Evolutionary conservation across 2,797 vertebrate species (phyloP).

Genomic region (Eulemur albifrons): DNA sequence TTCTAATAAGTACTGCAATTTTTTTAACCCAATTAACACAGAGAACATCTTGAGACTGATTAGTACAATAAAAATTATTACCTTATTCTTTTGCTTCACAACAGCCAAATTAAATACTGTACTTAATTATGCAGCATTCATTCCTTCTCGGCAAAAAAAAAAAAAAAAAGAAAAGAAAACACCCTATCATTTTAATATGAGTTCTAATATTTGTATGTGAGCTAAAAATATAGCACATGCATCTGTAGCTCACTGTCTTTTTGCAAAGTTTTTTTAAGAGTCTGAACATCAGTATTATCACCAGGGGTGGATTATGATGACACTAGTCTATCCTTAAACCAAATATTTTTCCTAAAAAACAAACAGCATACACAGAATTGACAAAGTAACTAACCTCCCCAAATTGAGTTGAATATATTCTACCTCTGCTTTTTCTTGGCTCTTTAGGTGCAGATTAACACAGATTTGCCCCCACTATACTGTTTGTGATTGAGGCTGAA

Average conservation of each 20-base stretch:
- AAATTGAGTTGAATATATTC: constrained; percentile 74
- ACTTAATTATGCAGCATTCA: constrained; percentile 90
- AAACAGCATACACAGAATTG: constrained; percentile 62
- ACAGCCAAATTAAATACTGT: constrained; percentile 91
- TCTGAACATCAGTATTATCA: constrained; percentile 79
- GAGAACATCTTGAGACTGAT: constrained; percentile 91
- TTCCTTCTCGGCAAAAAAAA: constrained; percentile 82
- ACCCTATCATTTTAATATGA: constrained; percentile 83
- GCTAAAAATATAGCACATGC: constrained; percentile 79
- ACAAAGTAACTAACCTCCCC: constrained; percentile 73
- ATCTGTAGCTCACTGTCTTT: constrained; percentile 80
- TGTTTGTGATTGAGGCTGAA: constrained; percentile 65
- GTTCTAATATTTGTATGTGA: constrained; percentile 84
- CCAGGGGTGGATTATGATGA: constrained; percentile 77
- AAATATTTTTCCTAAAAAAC: constrained; percentile 74
- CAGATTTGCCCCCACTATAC: constrained; percentile 59
- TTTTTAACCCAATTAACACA: constrained; percentile 92
- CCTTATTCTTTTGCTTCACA: constrained; percentile 91
- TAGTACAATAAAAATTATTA: constrained; percentile 93
- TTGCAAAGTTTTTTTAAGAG: constrained; percentile 80
- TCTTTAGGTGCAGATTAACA: constrained; percentile 69
- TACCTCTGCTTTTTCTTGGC: constrained; percentile 77
- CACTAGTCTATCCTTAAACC: constrained; percentile 76
- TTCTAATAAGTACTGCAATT: constrained; percentile 93
- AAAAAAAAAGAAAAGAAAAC: not conserved